These are phyloP conservation scores for Vireo altiloquus DNA, from an alignment of 2,113 vertebrate genomes.

Conservation along the genomic window DNA sequence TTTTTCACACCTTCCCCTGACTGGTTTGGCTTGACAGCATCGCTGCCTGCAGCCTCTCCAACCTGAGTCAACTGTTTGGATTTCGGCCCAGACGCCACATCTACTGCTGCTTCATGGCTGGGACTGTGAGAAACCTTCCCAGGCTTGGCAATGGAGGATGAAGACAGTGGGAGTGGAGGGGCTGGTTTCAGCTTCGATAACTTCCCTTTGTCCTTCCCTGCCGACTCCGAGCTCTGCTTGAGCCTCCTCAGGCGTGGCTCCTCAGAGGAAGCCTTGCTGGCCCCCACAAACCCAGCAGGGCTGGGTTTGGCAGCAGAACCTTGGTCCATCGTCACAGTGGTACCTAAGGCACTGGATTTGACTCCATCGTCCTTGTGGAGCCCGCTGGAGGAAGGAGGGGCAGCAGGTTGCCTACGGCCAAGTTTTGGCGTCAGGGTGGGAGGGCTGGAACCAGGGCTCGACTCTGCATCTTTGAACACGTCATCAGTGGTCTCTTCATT, in stretches of 20 bases:
- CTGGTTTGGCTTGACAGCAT: slow-evolving; percentile 68
- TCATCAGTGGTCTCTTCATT: slow-evolving; percentile 77
- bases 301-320: slow-evolving; percentile 64
- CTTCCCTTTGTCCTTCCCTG: slow-evolving; percentile 83
- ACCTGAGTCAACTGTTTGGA: slow-evolving; percentile 67
- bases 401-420: slow-evolving; percentile 72
- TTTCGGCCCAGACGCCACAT: slow-evolving; percentile 71
- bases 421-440: slow-evolving; percentile 85
- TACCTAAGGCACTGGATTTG: slow-evolving; percentile 73
- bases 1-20: slow-evolving; percentile 79
- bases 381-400: background rate
- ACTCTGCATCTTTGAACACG: slow-evolving; percentile 81
- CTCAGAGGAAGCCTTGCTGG: slow-evolving; percentile 73
- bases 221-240: slow-evolving; percentile 76
- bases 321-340: slow-evolving; percentile 30
- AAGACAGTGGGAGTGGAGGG: slow-evolving; percentile 82
- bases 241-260: slow-evolving; percentile 84
- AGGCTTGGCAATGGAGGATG: slow-evolving; percentile 69
- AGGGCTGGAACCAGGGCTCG: slow-evolving; percentile 87
- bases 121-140: slow-evolving; percentile 79
- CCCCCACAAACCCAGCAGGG: slow-evolving; percentile 65
- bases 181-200: slow-evolving; percentile 87
- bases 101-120: slow-evolving; percentile 76
- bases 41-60: slow-evolving; percentile 67
- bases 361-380: slow-evolving; percentile 77